Evolutionary conservation across 1,140 invertebrate genomes (phyloP).

Genomic region (Platyura marginata): DNA sequence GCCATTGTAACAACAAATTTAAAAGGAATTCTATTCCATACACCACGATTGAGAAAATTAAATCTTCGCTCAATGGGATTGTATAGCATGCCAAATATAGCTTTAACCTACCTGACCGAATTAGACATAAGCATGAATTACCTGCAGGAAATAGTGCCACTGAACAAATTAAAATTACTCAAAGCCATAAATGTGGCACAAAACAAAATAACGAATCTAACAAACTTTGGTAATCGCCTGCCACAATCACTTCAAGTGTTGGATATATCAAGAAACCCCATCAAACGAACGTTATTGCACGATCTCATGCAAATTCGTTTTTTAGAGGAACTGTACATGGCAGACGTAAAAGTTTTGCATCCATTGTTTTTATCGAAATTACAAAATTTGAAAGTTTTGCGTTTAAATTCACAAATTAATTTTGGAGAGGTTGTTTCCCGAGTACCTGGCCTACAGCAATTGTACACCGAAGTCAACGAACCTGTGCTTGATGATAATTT

Average conservation of each 20-base stretch:
- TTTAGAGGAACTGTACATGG: constrained; percentile 17
- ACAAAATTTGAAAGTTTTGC: constrained; percentile 24
- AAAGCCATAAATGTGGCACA: constrained; percentile 39
- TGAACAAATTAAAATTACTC: constrained; percentile 34
- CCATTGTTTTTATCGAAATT: constrained; percentile 23
- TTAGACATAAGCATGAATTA: constrained; percentile 24
- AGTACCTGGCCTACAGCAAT: constrained; percentile 33
- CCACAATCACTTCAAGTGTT: constrained; percentile 16
- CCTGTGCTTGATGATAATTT: constrained; percentile 47
- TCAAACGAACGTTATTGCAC: constrained; percentile 17
- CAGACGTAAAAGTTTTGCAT: constrained; percentile 20
- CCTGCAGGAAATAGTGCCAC: constrained; percentile 22
- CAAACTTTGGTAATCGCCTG: constrained; percentile 19
- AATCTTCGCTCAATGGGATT: constrained; percentile 56
- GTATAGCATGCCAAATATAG: constrained; percentile 50
- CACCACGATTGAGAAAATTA: constrained; percentile 57
- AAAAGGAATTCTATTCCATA: constrained; percentile 75
- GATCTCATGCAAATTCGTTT: constrained; percentile 16
- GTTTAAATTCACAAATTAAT: constrained; percentile 16
- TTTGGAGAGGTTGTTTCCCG: constrained; percentile 19
- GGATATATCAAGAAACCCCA: constrained; percentile 20
- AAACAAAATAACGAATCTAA: constrained; percentile 33
- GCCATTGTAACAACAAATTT: constrained; percentile 63
- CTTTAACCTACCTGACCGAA: constrained; percentile 39
- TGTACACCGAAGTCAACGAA: constrained; percentile 53